Percentiles rank a stretch among this genome's conserved stretches.
Evolutionary conservation across 2,113 vertebrate species (phyloP).

Genomic region (Myrmophylax atrothorax): DNA sequence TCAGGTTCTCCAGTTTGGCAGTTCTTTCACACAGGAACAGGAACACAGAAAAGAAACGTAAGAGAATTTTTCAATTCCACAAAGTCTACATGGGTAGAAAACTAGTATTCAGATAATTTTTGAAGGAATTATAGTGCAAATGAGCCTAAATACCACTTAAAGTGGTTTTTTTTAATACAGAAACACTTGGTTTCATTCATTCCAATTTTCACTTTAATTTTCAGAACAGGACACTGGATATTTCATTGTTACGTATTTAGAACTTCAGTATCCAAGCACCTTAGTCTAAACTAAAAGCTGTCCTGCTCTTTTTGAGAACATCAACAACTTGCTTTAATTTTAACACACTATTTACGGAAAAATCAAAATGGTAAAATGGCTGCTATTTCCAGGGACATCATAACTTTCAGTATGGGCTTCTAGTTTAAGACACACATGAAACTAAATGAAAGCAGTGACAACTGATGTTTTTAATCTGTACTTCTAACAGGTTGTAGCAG

Average conservation of each 20-base stretch:
- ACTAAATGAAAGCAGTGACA: background rate
- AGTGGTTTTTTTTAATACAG: background rate
- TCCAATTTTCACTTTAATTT: background rate
- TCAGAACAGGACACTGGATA: background rate
- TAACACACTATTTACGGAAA: background rate
- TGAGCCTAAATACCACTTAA: background rate
- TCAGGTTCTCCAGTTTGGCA: constrained; percentile 28
- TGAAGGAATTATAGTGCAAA: background rate
- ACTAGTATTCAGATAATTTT: background rate
- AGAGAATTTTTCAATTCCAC: background rate
- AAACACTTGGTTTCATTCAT: background rate
- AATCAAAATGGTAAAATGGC: background rate
- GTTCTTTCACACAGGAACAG: background rate
- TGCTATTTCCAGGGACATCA: background rate
- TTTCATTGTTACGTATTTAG: background rate
- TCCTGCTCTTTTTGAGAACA: background rate
- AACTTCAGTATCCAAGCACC: background rate
- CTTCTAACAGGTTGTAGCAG: background rate
- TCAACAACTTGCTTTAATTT: background rate
- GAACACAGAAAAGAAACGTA: background rate
- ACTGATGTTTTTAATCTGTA: background rate
- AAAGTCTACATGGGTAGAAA: background rate
- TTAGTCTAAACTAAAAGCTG: background rate
- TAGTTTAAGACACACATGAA: background rate
- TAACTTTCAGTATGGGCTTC: background rate